Percentiles rank a stretch among this genome's conserved stretches.
phyloP scores from a whole-genome alignment of 2,797 vertebrate species.

The Hoplostethus atlanticus region DNA sequence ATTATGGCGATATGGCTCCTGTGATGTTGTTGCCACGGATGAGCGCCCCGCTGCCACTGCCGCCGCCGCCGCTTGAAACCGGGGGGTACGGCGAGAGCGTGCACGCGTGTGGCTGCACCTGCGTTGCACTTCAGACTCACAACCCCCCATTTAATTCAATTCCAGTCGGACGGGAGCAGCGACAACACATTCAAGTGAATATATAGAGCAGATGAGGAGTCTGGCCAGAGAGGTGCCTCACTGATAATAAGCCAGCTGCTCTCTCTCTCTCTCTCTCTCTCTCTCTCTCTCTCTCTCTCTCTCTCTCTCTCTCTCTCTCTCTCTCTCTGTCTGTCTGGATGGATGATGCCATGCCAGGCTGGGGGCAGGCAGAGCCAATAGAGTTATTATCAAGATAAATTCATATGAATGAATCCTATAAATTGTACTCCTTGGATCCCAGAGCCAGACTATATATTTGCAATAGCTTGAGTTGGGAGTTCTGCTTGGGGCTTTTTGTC shows the following conservation, averaged over 20 bases:
- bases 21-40: conserved; percentile 52
- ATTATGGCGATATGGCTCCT: conserved; percentile 31
- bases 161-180: conserved; percentile 37
- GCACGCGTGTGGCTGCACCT: conserved; percentile 25
- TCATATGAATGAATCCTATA: conserved; percentile 16
- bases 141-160: conserved; percentile 17
- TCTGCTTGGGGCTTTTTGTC: conserved; percentile 38
- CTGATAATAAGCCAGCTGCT: conserved; percentile 19
- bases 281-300: not conserved
- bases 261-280: not conserved
- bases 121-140: conserved; percentile 38
- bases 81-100: conserved; percentile 2
- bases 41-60: conserved; percentile 36
- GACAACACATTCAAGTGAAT: conserved; percentile 35
- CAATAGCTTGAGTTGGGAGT: conserved; percentile 7
- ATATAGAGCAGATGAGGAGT: conserved; percentile 23
- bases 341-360: not conserved
- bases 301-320: not conserved
- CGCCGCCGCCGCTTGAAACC: not conserved
- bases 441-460: not conserved
- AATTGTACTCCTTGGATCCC: conserved; percentile 25
- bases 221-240: conserved; percentile 14
- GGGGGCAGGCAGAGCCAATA: conserved; percentile 2
- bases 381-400: conserved; percentile 3
- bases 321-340: not conserved